Base-by-base conservation (phyloP, 2,888 invertebrate species). In the Hyposoter dolosus region DNA sequence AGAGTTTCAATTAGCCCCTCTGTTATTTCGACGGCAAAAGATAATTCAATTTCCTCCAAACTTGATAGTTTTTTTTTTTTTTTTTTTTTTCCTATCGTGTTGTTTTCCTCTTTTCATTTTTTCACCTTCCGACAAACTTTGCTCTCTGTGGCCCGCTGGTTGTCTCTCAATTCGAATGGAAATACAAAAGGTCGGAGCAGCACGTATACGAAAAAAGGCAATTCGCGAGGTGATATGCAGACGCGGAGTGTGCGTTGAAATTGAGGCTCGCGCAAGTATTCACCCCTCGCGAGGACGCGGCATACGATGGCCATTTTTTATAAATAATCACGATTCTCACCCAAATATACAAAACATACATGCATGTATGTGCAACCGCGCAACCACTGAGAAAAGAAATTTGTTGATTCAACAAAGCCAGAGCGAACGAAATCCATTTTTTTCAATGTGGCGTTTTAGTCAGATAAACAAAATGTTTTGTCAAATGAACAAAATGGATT, bases 121-220 rank as follows among this genome's bases (percentile, higher is more conserved):
- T 43, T 40, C 53, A 10, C 56, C 3, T 19, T 10, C 72, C 35
- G 50, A 35, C 40, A 63, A 75, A 28, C 17, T 28, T 74, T 9
- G n/a, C n/a, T 32, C 60, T 56, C 50, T 40, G n/a, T 69, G 56
- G 65, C 68, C 74, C 65, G 32, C 45, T 40, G 40, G 53, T 68
- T 69, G 82, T 71, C 78, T 84, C 71, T 68, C 71, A 66, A 76
- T 85, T 65, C 87, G 82, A 84, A 85, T 83, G 74, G 76, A 87
- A 86, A 89, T 85, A 78, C 87, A 79, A 75, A 80, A 72, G 40
- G 60, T 75, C 72, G 78, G 50, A 68, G 75, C 40, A 40, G 40
- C 35, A 40, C n/a, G n/a, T n/a, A n/a, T n/a, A n/a, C n/a, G n/a
- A n/a, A n/a, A n/a, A n/a, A n/a, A 85, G 79, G 82, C 80, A 85